Percentiles rank a stretch among this genome's conserved stretches.
Evolutionary conservation across 2,113 vertebrate genomes (phyloP).

Genomic region (Odontophorus gujanensis): DNA sequence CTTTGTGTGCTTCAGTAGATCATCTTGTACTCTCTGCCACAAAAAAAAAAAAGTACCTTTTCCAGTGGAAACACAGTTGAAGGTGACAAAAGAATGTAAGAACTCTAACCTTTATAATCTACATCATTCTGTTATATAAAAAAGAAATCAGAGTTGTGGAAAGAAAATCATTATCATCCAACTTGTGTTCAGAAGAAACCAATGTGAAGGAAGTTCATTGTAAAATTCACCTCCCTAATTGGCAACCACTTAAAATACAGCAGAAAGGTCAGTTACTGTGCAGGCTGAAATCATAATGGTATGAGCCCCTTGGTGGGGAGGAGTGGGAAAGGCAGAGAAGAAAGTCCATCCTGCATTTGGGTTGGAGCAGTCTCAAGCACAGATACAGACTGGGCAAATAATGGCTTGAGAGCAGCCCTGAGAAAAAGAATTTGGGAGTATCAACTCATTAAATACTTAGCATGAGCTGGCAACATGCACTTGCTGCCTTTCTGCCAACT

Average conservation of each 20-base stretch:
- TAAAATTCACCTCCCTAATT: background rate
- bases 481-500: too few species aligned
- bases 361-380: too few species aligned
- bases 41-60: background rate
- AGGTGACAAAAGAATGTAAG: background rate
- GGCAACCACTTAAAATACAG: background rate
- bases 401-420: too few species aligned
- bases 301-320: background rate
- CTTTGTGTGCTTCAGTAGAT: background rate
- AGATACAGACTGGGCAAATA: too few species aligned
- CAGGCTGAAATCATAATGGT: background rate
- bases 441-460: too few species aligned
- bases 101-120: background rate
- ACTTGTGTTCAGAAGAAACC: background rate
- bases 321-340: background rate
- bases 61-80: background rate
- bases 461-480: too few species aligned
- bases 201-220: background rate
- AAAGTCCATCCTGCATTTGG: background rate
- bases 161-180: background rate
- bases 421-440: too few species aligned
- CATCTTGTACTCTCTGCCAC: background rate
- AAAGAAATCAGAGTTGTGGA: background rate
- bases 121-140: background rate
- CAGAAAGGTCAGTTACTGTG: background rate